phyloP scores from a whole-genome alignment of 2,113 vertebrate species.

The Labeo rohita region DNA sequence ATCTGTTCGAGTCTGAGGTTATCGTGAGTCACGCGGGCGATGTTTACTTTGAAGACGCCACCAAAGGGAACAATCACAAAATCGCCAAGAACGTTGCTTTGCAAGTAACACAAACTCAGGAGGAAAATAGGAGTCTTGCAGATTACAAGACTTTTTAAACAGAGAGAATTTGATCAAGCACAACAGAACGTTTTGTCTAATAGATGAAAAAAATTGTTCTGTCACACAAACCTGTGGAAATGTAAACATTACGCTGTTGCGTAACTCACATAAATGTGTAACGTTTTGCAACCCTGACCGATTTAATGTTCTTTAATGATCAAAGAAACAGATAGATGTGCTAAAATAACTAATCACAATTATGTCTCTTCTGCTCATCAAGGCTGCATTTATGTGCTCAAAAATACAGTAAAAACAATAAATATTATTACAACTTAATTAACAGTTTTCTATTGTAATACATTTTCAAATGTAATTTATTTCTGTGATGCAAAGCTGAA shows the following conservation, averaged over 20 bases:
- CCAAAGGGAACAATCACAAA: neutral
- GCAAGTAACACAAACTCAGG: too few relatives aligned
- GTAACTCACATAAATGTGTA: neutral
- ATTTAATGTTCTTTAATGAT: neutral
- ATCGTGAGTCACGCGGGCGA: neutral
- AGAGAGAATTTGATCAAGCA: neutral
- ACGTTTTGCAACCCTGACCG: neutral
- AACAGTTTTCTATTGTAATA: too few relatives aligned
- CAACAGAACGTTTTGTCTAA: neutral
- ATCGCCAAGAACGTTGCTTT: neutral
- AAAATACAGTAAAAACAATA: too few relatives aligned
- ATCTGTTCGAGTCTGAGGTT: constrained; percentile 13
- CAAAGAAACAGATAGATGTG: neutral
- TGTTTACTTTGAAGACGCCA: constrained; percentile 1
- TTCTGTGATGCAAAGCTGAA: too few relatives aligned
- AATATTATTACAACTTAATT: too few relatives aligned
- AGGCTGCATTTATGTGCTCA: too few relatives aligned
- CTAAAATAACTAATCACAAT: neutral
- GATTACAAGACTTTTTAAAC: neutral
- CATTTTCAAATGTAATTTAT: too few relatives aligned
- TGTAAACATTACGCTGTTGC: neutral
- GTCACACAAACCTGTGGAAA: neutral
- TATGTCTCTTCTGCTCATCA: too few relatives aligned
- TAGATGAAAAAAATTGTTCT: neutral
- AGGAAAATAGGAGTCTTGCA: neutral